Base-by-base conservation (phyloP, 30 jellyfish, hydroid and myxozoan genomes). In the Aurelia aurita complex sp. Pacific region DNA sequence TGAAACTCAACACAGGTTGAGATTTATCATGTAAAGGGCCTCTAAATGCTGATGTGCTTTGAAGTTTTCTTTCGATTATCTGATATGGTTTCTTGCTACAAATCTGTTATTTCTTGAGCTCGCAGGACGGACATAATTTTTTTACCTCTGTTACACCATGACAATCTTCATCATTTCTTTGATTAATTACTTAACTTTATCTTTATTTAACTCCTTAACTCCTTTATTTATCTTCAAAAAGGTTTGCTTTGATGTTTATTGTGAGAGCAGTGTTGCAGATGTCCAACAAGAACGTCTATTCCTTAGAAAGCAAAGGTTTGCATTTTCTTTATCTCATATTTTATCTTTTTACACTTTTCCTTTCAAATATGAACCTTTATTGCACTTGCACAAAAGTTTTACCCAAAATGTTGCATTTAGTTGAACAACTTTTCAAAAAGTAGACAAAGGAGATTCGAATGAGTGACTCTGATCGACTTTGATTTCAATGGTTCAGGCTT, bases 231-330 rank as follows among this genome's bases (percentile, higher is more conserved):
- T 12, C 52, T 66, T 38, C 38, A 19, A 14, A n/a, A n/a, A 88
- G 96, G 79, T 72, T 15, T 88, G 96, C 71, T 80, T 88, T 66
- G 96, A 88, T 64, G 85, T 88, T 15, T 80, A 42, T 65, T 88
- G 87, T 74, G 96, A 88, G 57, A 80, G 89, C n/a, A 86, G 88
- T 14, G 88, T 36, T 13, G 5, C 52, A 6, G 85, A 77, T 4
- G 10, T 77, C n/a, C 33, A 42, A 38, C 84, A 65, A 52, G 94
- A 85, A 18, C 55, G 88, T 42, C 71, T 85, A 7, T 85, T 51
- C 81, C n/a, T 85, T 33, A 40, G 84, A 57, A 74, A 53, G 59
- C 82, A 77, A 65, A 74, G 94, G 94, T 85, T 33, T 15, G 65
- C 38, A 35, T 59, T 32, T 10, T 0, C 16, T 18, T 33, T 12